Conservation (phyloP, 2,888 invertebrate species). For the Cremastobaeus sp. region DNA sequence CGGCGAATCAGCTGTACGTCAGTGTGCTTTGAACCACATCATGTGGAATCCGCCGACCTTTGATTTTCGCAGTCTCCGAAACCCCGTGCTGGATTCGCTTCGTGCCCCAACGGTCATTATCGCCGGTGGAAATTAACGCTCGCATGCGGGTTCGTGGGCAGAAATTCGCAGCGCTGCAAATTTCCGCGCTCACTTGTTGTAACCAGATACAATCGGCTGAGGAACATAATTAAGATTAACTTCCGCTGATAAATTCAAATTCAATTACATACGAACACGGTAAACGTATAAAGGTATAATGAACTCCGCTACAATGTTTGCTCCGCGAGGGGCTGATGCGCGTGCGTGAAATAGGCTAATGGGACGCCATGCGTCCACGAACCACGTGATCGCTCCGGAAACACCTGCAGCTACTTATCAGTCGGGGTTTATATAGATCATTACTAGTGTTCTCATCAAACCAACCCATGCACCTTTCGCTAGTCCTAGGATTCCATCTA, state of each 20-base stretch:
- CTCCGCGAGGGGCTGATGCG: conserved; percentile 1
- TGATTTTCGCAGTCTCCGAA: conserved; percentile 17
- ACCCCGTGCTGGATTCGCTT: not conserved
- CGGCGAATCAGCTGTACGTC: conserved; percentile 57
- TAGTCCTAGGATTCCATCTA: conserved; percentile 10
- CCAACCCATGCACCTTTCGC: conserved; percentile 1
- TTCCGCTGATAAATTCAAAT: too few species aligned
- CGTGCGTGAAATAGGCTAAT: conserved; percentile 16
- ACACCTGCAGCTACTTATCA: conserved; percentile 28
- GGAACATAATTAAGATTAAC: too few species aligned
- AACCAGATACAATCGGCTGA: too few species aligned
- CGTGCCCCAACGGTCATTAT: too few species aligned
- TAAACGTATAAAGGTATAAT: too few species aligned
- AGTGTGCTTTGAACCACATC: conserved; percentile 68
- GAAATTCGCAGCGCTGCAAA: too few species aligned
- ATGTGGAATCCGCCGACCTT: conserved; percentile 63
- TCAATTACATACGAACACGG: too few species aligned
- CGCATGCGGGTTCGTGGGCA: too few species aligned
- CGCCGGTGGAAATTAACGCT: too few species aligned
- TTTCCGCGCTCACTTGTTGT: too few species aligned
- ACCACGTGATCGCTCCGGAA: conserved; percentile 39
- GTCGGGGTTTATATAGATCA: conserved; percentile 6
- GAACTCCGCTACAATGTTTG: not conserved
- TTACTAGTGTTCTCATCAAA: conserved; percentile 15
- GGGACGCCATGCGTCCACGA: conserved; percentile 31